Conservation (phyloP, 2,113 vertebrate genomes). For the Todiramphus chloris region DNA sequence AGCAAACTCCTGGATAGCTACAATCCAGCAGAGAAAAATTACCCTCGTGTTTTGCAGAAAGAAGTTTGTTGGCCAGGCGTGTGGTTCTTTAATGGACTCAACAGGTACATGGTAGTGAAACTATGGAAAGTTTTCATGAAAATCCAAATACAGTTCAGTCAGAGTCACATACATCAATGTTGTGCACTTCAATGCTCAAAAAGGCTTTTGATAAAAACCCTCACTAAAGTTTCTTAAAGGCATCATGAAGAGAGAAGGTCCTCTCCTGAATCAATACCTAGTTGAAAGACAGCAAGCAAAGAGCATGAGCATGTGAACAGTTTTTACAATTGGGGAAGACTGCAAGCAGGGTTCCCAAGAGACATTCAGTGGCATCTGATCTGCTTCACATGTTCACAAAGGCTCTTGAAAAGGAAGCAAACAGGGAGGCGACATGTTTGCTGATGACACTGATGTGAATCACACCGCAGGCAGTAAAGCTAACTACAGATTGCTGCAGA, state of each 20-base stretch:
- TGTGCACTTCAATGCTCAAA: background rate
- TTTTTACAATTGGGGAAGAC: background rate
- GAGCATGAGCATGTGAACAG: background rate
- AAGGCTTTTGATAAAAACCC: background rate
- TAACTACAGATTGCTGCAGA: background rate
- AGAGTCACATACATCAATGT: background rate
- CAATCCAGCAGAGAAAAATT: background rate
- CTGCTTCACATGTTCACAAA: background rate
- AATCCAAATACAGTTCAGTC: background rate
- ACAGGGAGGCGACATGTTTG: rapidly evolving
- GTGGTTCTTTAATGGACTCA: background rate
- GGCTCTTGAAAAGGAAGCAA: background rate
- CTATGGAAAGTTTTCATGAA: background rate
- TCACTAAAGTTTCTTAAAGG: background rate
- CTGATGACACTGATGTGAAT: background rate
- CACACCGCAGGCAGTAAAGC: background rate
- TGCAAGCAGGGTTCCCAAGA: background rate
- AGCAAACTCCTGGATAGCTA: background rate
- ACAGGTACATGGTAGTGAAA: background rate
- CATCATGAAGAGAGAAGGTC: background rate
- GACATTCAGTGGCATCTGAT: background rate
- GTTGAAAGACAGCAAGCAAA: background rate
- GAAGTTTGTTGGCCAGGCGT: background rate
- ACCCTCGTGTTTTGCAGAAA: background rate
- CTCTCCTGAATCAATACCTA: background rate